These are phyloP conservation scores for Casuarius casuarius DNA, from an alignment of 2,113 vertebrate genomes.

Conservation along the genomic window DNA sequence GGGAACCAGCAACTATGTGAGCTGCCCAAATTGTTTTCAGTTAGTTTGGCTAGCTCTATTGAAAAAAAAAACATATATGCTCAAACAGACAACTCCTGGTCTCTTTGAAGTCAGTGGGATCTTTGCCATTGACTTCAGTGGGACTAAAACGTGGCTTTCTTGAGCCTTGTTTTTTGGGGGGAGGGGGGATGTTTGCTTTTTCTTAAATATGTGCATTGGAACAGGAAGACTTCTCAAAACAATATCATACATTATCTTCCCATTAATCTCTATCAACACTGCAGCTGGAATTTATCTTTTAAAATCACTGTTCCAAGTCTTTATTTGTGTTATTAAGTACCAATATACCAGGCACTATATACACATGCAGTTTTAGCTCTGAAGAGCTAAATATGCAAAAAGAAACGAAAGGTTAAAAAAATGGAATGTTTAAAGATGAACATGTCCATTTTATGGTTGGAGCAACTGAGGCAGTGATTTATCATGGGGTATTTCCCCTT, in stretches of 20 bases:
- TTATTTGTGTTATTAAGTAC: too few relatives aligned
- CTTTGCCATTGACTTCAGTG: not conserved
- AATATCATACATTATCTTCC: not conserved
- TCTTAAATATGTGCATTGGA: not conserved
- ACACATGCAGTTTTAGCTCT: not conserved
- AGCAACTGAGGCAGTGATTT: not conserved
- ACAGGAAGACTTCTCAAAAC: not conserved
- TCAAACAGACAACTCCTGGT: not conserved
- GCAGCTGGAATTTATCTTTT: not conserved
- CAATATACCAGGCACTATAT: not conserved
- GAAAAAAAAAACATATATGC: not conserved
- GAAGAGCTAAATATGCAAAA: not conserved
- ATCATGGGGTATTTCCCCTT: not conserved
- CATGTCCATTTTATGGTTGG: not conserved
- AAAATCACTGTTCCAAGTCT: not conserved
- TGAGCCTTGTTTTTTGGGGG: not conserved
- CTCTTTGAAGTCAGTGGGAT: not conserved
- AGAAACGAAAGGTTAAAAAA: not conserved
- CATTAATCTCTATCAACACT: not conserved
- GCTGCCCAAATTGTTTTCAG: not conserved
- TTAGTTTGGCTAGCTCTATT: not conserved
- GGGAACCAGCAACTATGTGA: not conserved
- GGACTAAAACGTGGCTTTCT: not conserved
- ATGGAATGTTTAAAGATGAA: rapidly evolving
- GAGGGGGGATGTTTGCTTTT: not conserved